Conservation (phyloP, 2,797 vertebrate genomes). For the Synanceia verrucosa region DNA sequence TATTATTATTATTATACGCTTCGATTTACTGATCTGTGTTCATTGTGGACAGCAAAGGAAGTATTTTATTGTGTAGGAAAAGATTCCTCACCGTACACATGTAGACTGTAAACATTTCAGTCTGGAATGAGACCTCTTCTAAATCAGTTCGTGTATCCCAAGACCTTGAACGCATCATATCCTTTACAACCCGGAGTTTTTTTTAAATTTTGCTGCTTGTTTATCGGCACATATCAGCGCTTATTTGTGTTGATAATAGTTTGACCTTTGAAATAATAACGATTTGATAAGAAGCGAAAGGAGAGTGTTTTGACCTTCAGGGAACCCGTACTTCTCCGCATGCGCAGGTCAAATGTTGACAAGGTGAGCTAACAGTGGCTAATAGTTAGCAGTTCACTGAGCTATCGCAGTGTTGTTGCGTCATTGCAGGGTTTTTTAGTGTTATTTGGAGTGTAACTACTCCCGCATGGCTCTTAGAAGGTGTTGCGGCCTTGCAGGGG, state of each 20-base stretch:
- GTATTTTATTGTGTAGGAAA: no score
- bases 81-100: no score
- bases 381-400: background rate
- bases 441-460: no score
- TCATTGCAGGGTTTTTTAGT: background rate
- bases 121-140: no score
- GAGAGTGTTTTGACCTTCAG: slow-evolving; percentile 23
- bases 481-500: slow-evolving; percentile 53
- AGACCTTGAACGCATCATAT: background rate
- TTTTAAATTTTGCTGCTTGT: no score
- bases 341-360: slow-evolving; percentile 1
- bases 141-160: no score
- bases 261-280: background rate
- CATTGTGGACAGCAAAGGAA: no score
- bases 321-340: slow-evolving; percentile 42
- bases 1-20: no score
- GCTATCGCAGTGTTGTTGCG: background rate
- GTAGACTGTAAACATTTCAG: no score
- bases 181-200: no score
- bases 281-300: background rate
- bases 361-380: background rate
- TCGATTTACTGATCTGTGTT: no score
- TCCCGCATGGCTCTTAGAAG: slow-evolving; percentile 73
- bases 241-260: background rate
- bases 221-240: rapidly evolving